Base-by-base conservation (phyloP, 1,140 invertebrate genomes). In the Coptotermes formosanus region DNA sequence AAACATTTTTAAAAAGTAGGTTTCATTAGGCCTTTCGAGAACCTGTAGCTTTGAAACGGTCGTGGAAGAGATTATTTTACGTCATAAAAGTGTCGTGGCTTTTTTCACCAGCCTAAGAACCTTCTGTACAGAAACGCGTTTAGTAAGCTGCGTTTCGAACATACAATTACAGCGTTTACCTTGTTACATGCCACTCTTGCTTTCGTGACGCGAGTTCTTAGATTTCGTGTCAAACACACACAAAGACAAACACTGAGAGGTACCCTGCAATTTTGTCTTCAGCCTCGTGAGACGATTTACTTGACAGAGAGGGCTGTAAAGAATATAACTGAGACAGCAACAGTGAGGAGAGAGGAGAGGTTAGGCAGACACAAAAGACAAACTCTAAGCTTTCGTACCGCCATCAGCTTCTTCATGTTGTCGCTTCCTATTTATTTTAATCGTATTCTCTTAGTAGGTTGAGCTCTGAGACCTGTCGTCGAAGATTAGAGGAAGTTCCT, bases 391-490 rank as follows among this genome's bases (percentile, higher is more conserved):
- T n/a, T 75, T 30, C n/a, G 3, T 55, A 55, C 52, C 52, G 19
- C 52, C 52, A 75, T 75, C 64, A 75, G n/a, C 64, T 75, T 75
- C 25, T 64, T 64, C 59, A 75, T 30, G 25, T 14, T 75, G 64
- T 75, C 64, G 64, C 64, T 75, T 75, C 25, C 64, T 75, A 30
- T 75, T 75, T 75, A 75, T 14, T 75, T 75, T 75, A 75, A 75
- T 75, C 64, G 30, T 30, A 75, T 75, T 75, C 64, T 75, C 64
- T 30, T 30, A 75, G 25, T 75, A 30, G 25, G 3, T n/a, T 30
- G 64, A 75, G 64, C 64, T 75, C 64, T 30, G 3, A 30, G 64
- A 75, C 1, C 64, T 75, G 64, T 75, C 64, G n/a, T 75, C 64
- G n/a, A 75, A 75, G 64, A 75, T 75, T 30, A 30, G 64, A 75